Evolutionary conservation across 2,113 vertebrate genomes (phyloP), one percentile per base, ranked within the genome.

Genomic region (Mungos mungo): DNA sequence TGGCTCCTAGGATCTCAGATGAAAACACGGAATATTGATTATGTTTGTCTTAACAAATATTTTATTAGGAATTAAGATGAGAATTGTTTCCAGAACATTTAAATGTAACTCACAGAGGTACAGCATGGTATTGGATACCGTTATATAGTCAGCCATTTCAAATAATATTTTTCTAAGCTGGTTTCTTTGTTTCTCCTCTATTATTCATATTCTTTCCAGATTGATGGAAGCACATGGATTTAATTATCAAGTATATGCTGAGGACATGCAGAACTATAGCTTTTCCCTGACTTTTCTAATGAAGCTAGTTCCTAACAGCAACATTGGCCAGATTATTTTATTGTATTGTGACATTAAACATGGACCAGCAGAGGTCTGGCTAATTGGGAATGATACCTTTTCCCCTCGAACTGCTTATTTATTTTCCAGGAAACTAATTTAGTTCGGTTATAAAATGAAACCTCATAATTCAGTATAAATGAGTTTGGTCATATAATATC

Each of bases 381-480:
- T 98, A 92, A 97, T 97, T 97, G 93, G 82, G 79, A 96, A 94
- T 66, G 86, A 97, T 97, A 94, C 86, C 91, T 95, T 96, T 96
- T 21, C 69, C 66, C 57, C 7, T 60, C 60, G 19, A 96, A 94
- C 83, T 96, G 72, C 66, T 93, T 93, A 88, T 97, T 98, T 98
- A 84, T 96, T 97, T 97, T 97, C 85, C 88, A 84, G 54, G 82
- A 95, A 93, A 89, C 91, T 83, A 94, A 94, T 97, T 97, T 97
- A 90, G 85, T 97, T 96, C 52, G 54, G 80, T 96, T 93, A 80
- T 96, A 96, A 93, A 98, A 33, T 90, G 86, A 97, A 96, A 96
- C 82, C 33, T 94, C 93, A 90, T 74, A 79, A 87, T 88, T 80
- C 79, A 89, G 16, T 89, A 86, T 95, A 93, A 92, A 80, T 97